Evolutionary conservation across 2,113 vertebrate genomes (phyloP), one percentile per base, ranked within the genome.

Genomic region (Phocoena sinus): DNA sequence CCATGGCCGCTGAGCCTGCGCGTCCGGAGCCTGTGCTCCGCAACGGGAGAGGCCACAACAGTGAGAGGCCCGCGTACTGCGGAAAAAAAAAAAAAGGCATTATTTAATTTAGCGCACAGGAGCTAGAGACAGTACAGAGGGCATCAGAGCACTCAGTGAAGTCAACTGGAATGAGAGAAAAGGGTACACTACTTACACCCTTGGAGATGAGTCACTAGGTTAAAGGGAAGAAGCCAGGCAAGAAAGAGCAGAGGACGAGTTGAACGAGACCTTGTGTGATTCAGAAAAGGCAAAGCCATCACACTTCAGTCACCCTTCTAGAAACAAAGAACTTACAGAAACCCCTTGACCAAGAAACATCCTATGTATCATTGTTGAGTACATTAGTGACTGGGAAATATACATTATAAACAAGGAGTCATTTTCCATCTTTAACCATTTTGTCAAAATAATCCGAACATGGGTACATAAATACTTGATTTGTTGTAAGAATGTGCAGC

Each of bases 341-440:
- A 70, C 17, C 18, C 58, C 65, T 17, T 17, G n/a, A 31, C 74
- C 74, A 76, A 26, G 26, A 77, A 74, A 73, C 38, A 63, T 1
- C 7, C 53, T 28, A 3, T 2, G 17, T 28, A 18, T 25, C 58
- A 25, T 9, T 12, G n/a, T 2, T 36, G 71, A 80, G 83, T 5
- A 71, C 8, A 3, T 67, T 44, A 50, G 23, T 56, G 23, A 5
- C 13, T n/a, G 53, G 38, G 8, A 62, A 20, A 74, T 33, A 65
- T 6, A 58, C 10, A 62, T 50, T 33, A 95, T 33, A 90, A 96
- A 93, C 44, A 84, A 58, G 36, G 44, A 95, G 58, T 80, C 28
- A 2, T 88, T 79, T 97, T 93, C 21, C 38, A 65, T 68, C 23
- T 98, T 96, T 94, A 94, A 91, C 91, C 6, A 38, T 68, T 84